A percentile compares a stretch with the other conserved stretches of the same genome.
These are phyloP conservation scores for Harpalus rubripes DNA, from an alignment of 2,888 invertebrate genomes.

Conservation along the genomic window DNA sequence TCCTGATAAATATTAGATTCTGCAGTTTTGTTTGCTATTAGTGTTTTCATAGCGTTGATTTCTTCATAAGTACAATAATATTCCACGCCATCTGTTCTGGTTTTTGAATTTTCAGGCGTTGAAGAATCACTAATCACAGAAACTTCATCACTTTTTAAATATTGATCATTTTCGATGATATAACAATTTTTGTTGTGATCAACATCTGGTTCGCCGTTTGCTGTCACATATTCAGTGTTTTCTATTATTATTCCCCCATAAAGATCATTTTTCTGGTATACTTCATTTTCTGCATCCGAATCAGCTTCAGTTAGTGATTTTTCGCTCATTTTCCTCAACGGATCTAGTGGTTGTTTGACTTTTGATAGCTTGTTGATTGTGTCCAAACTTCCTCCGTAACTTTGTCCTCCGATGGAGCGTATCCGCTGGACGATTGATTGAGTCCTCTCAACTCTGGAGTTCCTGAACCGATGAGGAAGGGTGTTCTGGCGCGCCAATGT, in stretches of 20 bases:
- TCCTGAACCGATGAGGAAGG: conserved; percentile 67
- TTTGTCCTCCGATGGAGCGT: conserved; percentile 73
- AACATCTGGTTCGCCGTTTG: conserved; percentile 63
- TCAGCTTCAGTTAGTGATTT: conserved; percentile 42
- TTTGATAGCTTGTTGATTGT: conserved; percentile 69
- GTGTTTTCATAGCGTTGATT: conserved; percentile 67
- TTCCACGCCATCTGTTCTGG: conserved; percentile 42
- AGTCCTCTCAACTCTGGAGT: conserved; percentile 62
- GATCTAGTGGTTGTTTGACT: conserved; percentile 24
- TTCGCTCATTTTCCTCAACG: conserved; percentile 49
- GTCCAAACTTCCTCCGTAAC: conserved; percentile 73
- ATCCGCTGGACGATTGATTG: conserved; percentile 72
- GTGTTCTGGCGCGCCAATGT: conserved; percentile 69
- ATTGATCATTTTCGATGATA: conserved; percentile 68
- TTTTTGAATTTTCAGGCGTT: conserved; percentile 13
- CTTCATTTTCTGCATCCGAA: conserved; percentile 47
- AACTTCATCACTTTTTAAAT: conserved; percentile 63
- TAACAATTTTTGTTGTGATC: conserved; percentile 70
- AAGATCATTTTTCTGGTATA: conserved; percentile 48
- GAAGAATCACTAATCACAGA: conserved; percentile 61
- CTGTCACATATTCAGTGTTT: conserved; percentile 70
- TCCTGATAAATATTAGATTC: conserved; percentile 62
- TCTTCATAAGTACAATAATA: conserved; percentile 69
- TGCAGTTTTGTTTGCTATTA: conserved; percentile 26
- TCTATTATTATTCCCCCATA: conserved; percentile 68